Conservation (phyloP, 2,113 vertebrate species). For the Psophia crepitans region DNA sequence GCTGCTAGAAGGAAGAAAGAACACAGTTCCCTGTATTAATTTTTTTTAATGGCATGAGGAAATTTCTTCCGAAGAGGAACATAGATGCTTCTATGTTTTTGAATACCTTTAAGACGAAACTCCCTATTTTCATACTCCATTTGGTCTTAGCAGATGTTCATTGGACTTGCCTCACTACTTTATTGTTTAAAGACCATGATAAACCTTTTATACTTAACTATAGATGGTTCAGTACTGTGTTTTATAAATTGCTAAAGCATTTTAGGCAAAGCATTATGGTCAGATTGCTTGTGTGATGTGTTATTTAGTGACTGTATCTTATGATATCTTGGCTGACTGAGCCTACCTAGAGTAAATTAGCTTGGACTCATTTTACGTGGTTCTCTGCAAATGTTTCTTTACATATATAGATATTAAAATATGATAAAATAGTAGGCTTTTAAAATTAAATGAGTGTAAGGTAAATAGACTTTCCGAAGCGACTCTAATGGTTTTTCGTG, state of each 20-base stretch:
- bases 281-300: not conserved
- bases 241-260: slow-evolving; percentile 35
- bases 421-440: slow-evolving; percentile 50
- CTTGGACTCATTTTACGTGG: slow-evolving; percentile 27
- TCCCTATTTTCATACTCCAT: slow-evolving; percentile 26
- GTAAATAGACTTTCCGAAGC: slow-evolving; percentile 20
- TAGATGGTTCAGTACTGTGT: not conserved
- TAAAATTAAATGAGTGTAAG: slow-evolving; percentile 43
- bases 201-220: slow-evolving; percentile 14
- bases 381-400: slow-evolving; percentile 49
- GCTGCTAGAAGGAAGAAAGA: slow-evolving; percentile 9
- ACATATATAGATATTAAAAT: slow-evolving; percentile 36
- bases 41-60: not conserved
- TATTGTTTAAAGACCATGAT: slow-evolving; percentile 50
- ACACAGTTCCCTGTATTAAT: not conserved
- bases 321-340: not conserved
- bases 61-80: slow-evolving; percentile 8
- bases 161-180: slow-evolving; percentile 36
- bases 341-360: slow-evolving; percentile 12
- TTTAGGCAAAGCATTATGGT: slow-evolving; percentile 16
- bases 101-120: not conserved
- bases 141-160: slow-evolving; percentile 17
- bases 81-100: not conserved
- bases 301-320: slow-evolving; percentile 10
- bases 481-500: not conserved